Percentiles rank a stretch among this genome's conserved stretches.
Evolutionary conservation across 2,888 invertebrate genomes (phyloP).

Genomic region (Phaonia tiefii): DNA sequence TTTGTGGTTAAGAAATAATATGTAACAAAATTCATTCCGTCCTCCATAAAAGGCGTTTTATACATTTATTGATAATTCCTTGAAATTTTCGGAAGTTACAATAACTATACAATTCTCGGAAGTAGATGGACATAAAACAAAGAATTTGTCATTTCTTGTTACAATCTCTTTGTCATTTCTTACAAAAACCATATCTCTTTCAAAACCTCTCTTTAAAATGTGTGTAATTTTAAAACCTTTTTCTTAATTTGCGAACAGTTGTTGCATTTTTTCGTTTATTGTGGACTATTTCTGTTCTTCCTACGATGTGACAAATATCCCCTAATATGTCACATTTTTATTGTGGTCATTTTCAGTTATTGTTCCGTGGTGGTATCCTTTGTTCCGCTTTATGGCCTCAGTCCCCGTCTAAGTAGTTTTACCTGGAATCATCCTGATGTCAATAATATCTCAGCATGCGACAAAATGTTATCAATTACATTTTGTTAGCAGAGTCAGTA

Average conservation of each 20-base stretch:
- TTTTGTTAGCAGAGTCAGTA: background rate
- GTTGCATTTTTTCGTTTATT: too few relatives aligned
- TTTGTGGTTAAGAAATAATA: conserved; percentile 7
- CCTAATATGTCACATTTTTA: conserved; percentile 24
- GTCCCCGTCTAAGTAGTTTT: conserved; percentile 21
- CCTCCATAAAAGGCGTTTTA: too few relatives aligned
- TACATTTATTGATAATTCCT: background rate
- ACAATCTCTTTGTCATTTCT: too few relatives aligned
- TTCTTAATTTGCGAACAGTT: too few relatives aligned
- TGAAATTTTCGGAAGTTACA: conserved; percentile 21
- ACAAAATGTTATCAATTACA: conserved; percentile 37
- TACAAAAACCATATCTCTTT: too few relatives aligned
- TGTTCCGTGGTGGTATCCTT: conserved; percentile 9
- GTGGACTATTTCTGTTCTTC: background rate
- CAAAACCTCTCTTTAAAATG: too few relatives aligned
- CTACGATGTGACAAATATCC: background rate
- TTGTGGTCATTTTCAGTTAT: conserved; percentile 36
- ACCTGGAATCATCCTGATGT: conserved; percentile 38
- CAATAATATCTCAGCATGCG: conserved; percentile 54
- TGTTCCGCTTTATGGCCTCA: background rate
- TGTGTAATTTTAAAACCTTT: too few relatives aligned
- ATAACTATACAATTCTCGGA: too few relatives aligned
- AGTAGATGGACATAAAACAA: too few relatives aligned
- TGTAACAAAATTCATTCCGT: background rate
- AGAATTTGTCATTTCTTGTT: too few relatives aligned